Percentiles rank a stretch among this genome's conserved stretches.
Evolutionary conservation across 2,888 invertebrate species (phyloP).

Genomic region (Diarsia mendica): DNA sequence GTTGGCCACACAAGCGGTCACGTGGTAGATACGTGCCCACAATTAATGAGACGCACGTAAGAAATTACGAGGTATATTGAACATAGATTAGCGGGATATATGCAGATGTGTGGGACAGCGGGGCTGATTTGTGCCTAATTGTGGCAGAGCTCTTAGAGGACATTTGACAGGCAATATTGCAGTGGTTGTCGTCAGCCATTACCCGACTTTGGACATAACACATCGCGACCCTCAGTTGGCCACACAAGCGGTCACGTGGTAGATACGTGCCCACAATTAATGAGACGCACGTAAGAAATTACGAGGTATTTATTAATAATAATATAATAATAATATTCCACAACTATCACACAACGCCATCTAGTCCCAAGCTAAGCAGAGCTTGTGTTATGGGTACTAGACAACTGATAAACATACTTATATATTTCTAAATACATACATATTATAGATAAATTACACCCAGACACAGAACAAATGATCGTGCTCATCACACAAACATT

Average conservation of each 20-base stretch:
- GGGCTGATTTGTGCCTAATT: conserved; percentile 19
- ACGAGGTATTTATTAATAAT: too few relatives aligned
- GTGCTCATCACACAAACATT: too few relatives aligned
- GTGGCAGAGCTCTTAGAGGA: background rate
- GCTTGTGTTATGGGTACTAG: too few relatives aligned
- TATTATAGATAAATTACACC: too few relatives aligned
- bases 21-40: conserved; percentile 80
- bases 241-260: conserved; percentile 74
- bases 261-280: conserved; percentile 84
- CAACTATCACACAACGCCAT: too few relatives aligned
- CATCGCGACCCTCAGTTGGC: conserved; percentile 65
- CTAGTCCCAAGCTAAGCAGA: too few relatives aligned
- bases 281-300: conserved; percentile 83
- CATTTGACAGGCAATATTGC: background rate
- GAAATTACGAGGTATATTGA: conserved; percentile 76
- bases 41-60: conserved; percentile 84
- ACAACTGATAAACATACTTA: too few relatives aligned
- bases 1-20: conserved; percentile 71
- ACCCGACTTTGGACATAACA: conserved; percentile 66
- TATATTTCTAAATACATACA: too few relatives aligned
- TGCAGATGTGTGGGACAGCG: conserved; percentile 12
- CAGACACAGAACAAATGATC: too few relatives aligned
- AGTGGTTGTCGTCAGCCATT: conserved; percentile 47
- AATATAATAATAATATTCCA: too few relatives aligned
- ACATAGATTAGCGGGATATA: conserved; percentile 53